These are phyloP conservation scores for Clunio marinus DNA, from an alignment of 2,888 invertebrate species.

Conservation along the genomic window DNA sequence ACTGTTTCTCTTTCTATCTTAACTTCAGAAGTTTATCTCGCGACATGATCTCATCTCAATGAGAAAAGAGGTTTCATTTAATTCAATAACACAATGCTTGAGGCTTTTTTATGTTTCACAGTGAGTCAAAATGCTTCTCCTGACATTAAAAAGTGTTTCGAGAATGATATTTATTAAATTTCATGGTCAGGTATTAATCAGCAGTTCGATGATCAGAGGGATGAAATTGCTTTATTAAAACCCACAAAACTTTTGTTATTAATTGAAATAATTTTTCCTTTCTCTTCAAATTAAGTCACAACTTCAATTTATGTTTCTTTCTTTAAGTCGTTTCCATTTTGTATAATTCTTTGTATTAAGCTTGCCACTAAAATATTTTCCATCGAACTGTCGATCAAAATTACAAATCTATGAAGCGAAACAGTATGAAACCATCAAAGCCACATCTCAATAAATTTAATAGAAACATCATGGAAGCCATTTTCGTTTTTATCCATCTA, in stretches of 20 bases:
- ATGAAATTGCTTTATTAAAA: too few relatives aligned
- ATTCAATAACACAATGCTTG: conserved; percentile 27
- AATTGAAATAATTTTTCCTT: background rate
- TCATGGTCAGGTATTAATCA: too few relatives aligned
- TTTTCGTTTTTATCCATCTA: conserved; percentile 19
- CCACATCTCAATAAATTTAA: conserved; percentile 7
- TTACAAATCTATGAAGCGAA: background rate
- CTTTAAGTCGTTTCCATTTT: too few relatives aligned
- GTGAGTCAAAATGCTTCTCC: background rate
- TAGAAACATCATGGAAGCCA: conserved; percentile 35
- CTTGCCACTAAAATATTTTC: background rate
- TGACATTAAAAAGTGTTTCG: background rate
- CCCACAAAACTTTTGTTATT: background rate
- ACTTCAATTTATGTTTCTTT: too few relatives aligned
- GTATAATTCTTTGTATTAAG: too few relatives aligned
- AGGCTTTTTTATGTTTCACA: conserved; percentile 7
- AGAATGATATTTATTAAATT: too few relatives aligned
- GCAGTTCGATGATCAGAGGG: too few relatives aligned
- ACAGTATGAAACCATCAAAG: conserved; percentile 29
- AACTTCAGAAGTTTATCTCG: background rate
- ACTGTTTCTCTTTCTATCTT: background rate
- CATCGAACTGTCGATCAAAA: conserved; percentile 27
- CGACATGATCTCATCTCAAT: background rate
- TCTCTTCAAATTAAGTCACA: too few relatives aligned
- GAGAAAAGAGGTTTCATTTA: conserved; percentile 19